Evolutionary conservation across 2,888 invertebrate species (phyloP).

Genomic region (Acheta domesticus): DNA sequence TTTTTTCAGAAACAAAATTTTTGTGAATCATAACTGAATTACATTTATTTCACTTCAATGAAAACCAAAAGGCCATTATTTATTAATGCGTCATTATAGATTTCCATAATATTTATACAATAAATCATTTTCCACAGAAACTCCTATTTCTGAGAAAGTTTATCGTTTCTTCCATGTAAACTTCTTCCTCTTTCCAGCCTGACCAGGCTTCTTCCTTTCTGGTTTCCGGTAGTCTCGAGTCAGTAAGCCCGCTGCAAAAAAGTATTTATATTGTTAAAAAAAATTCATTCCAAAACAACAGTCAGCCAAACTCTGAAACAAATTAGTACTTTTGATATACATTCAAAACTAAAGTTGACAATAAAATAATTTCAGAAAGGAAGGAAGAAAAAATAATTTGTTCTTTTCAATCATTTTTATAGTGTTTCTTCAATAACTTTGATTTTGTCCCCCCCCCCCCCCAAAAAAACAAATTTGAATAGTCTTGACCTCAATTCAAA

Average conservation of each 20-base stretch:
- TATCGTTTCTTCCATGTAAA: conserved; percentile 91
- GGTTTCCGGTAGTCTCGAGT: conserved; percentile 71
- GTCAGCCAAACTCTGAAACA: conserved; percentile 22
- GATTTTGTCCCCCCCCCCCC: too few species aligned
- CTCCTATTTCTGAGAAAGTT: conserved; percentile 45
- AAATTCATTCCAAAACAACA: neutral
- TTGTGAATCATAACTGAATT: neutral
- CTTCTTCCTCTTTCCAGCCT: conserved; percentile 83
- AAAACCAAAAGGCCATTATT: neutral
- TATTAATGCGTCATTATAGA: neutral
- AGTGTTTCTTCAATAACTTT: too few species aligned
- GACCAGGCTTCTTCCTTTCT: conserved; percentile 92
- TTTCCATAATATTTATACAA: neutral
- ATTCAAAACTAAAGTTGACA: conserved; percentile 18
- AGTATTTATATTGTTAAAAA: conserved; percentile 28
- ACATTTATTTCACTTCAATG: too few species aligned
- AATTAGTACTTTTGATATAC: conserved; percentile 9
- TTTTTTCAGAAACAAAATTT: neutral
- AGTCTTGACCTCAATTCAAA: too few species aligned
- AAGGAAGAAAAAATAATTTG: neutral
- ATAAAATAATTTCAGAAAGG: neutral
- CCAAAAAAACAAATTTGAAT: too few species aligned
- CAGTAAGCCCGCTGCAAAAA: conserved; percentile 72
- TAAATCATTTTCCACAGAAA: conserved; percentile 40
- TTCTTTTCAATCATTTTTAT: too few species aligned